A percentile compares a stretch with the other conserved stretches of the same genome.
phyloP scores from a whole-genome alignment of 1,140 invertebrate species.

The Vanessa atalanta region DNA sequence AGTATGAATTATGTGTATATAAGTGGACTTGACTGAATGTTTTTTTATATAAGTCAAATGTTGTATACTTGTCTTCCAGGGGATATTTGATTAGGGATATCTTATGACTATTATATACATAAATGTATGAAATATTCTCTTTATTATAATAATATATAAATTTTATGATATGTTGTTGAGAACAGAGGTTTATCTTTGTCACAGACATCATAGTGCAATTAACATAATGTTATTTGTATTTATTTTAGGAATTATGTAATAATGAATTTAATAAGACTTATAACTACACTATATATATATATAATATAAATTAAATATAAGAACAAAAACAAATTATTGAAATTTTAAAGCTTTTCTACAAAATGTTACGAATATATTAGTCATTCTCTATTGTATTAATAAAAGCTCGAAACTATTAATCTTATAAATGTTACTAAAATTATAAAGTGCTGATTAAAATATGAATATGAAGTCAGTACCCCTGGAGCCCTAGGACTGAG shows the following conservation, averaged over 20 bases:
- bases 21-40: slow-evolving; percentile 39
- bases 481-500: slow-evolving; percentile 49
- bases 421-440: neutral
- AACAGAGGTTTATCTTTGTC: slow-evolving; percentile 58
- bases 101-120: slow-evolving; percentile 27
- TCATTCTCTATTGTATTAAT: neutral
- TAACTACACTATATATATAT: neutral
- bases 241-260: slow-evolving; percentile 31
- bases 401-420: neutral
- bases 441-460: slow-evolving; percentile 4
- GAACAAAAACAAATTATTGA: neutral
- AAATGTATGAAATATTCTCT: slow-evolving; percentile 23
- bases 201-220: slow-evolving; percentile 57
- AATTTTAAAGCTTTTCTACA: neutral
- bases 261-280: slow-evolving; percentile 3
- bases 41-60: slow-evolving; percentile 36
- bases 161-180: slow-evolving; percentile 55
- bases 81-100: slow-evolving; percentile 44
- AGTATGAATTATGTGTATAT: slow-evolving; percentile 41
- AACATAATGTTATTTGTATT: slow-evolving; percentile 30
- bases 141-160: slow-evolving; percentile 44
- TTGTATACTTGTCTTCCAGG: slow-evolving; percentile 63
- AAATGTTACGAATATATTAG: neutral
- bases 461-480: neutral
- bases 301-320: neutral